These are phyloP conservation scores for Pteria penguin DNA, from an alignment of 2,888 invertebrate species.

Conservation along the genomic window DNA sequence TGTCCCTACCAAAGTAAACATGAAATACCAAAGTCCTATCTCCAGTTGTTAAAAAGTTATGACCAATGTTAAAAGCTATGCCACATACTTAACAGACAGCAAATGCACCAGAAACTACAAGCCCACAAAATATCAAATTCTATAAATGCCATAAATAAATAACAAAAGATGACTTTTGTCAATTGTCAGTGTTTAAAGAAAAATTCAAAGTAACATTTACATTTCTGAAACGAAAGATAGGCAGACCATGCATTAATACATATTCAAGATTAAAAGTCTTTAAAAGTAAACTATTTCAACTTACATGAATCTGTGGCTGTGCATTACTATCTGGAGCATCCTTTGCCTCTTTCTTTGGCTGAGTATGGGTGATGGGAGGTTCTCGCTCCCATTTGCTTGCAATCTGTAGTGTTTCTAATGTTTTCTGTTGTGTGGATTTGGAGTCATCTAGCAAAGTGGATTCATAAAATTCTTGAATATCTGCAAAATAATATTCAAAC, in stretches of 20 bases:
- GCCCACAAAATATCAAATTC: too few relatives aligned
- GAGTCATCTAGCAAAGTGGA: constrained; percentile 96
- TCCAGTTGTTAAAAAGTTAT: neutral
- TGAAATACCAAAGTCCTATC: neutral
- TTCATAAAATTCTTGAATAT: constrained; percentile 99
- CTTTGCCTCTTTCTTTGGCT: constrained; percentile 66
- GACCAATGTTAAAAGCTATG: neutral
- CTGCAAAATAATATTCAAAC: constrained; percentile 82
- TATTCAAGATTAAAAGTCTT: too few relatives aligned
- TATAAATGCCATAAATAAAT: too few relatives aligned
- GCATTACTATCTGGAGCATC: neutral
- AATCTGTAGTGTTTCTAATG: constrained; percentile 95
- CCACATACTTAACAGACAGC: neutral
- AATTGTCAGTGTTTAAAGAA: too few relatives aligned
- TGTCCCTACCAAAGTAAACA: neutral
- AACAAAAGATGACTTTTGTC: too few relatives aligned
- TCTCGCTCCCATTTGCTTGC: constrained; percentile 75
- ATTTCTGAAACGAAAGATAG: too few relatives aligned
- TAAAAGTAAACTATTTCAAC: too few relatives aligned
- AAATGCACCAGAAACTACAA: too few relatives aligned
- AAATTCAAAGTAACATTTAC: too few relatives aligned
- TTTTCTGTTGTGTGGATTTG: constrained; percentile 97
- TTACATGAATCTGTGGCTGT: neutral
- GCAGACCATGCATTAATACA: too few relatives aligned
- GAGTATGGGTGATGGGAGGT: constrained; percentile 67